A percentile compares a stretch with the other conserved stretches of the same genome.
Evolutionary conservation across 1,140 invertebrate genomes (phyloP).

Genomic region (Anagrus nilaparvatae): DNA sequence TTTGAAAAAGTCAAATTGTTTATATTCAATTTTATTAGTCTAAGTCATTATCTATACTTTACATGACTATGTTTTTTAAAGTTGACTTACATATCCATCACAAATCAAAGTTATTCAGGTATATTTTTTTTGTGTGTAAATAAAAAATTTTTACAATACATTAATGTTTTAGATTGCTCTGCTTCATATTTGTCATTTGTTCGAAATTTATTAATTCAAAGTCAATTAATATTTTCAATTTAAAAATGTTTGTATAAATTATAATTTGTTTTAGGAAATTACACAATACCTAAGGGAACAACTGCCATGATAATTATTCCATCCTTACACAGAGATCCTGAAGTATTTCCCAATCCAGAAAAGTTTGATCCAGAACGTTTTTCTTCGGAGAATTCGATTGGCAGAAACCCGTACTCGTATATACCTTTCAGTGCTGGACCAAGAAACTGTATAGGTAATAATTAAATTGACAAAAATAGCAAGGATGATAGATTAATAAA

Average conservation of each 20-base stretch:
- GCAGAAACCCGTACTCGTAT: constrained; percentile 54
- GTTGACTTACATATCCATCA: too few relatives aligned
- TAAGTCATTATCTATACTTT: too few relatives aligned
- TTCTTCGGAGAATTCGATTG: constrained; percentile 46
- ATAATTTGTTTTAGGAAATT: constrained; percentile 26
- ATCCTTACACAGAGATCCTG: constrained; percentile 56
- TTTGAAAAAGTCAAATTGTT: too few relatives aligned
- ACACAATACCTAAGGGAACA: constrained; percentile 44
- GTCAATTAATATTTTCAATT: too few relatives aligned
- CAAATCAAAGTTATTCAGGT: too few relatives aligned
- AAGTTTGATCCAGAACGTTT: constrained; percentile 72
- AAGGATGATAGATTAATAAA: not conserved
- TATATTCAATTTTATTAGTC: too few relatives aligned
- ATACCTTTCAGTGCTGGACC: constrained; percentile 68
- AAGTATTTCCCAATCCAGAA: constrained; percentile 59
- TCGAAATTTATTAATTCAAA: not conserved
- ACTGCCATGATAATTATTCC: constrained; percentile 44
- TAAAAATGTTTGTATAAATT: constrained; percentile 8
- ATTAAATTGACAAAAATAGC: not conserved
- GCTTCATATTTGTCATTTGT: constrained; percentile 1
- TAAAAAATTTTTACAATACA: not conserved
- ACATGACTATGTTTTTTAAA: too few relatives aligned
- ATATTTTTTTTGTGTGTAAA: constrained; percentile 2
- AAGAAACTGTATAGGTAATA: constrained; percentile 61
- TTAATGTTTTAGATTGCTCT: too few relatives aligned